These are phyloP conservation scores for Gavialis gangeticus DNA, from an alignment of 2,113 vertebrate genomes.

Conservation along the genomic window DNA sequence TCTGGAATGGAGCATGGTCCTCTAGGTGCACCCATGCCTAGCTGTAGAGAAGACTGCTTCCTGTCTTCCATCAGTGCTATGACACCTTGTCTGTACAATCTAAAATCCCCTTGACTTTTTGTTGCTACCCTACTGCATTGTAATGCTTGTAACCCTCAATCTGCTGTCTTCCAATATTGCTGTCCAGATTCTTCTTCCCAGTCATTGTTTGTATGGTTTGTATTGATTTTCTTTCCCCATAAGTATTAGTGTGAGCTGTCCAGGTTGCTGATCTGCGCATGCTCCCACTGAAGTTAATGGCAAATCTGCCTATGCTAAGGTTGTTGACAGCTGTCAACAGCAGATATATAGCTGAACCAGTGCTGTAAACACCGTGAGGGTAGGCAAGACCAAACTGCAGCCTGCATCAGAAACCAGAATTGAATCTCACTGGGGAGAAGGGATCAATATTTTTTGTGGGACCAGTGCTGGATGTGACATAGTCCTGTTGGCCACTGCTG, in stretches of 20 bases:
- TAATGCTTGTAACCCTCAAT: background rate
- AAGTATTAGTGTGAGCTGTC: background rate
- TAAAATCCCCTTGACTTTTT: background rate
- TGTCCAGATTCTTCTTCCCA: background rate
- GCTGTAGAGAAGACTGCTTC: background rate
- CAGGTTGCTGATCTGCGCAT: background rate
- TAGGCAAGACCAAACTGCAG: background rate
- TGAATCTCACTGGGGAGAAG: background rate
- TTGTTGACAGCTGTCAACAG: background rate
- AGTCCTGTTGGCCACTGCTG: background rate
- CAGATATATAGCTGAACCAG: slow-evolving; percentile 9
- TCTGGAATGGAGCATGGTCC: background rate
- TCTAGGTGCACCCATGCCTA: background rate
- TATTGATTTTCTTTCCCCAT: background rate
- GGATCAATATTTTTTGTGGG: background rate
- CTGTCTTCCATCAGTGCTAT: background rate
- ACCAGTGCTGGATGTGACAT: background rate
- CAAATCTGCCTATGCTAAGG: background rate
- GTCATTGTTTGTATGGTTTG: background rate
- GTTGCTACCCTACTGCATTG: background rate
- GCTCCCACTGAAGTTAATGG: background rate
- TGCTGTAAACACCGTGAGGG: background rate
- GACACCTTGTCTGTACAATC: rapidly evolving
- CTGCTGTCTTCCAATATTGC: background rate
- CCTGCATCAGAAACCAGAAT: background rate